These are phyloP conservation scores for Morpho achilles DNA, from an alignment of 2,888 invertebrate species.

Conservation along the genomic window DNA sequence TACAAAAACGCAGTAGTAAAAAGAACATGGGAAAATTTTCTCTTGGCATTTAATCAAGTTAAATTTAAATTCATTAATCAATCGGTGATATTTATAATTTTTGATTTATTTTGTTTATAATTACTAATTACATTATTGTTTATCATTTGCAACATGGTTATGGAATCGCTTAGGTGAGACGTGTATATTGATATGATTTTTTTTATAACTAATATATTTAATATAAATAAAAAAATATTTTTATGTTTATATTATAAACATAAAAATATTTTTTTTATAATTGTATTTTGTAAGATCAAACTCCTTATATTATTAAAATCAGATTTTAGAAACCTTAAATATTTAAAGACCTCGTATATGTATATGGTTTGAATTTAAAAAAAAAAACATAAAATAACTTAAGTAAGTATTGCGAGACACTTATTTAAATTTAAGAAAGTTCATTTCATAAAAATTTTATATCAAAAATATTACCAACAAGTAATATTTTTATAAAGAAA, in stretches of 20 bases:
- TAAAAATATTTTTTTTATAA: not conserved
- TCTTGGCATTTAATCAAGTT: conserved; percentile 13
- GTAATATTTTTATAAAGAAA: conserved; percentile 2
- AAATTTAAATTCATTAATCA: conserved; percentile 3
- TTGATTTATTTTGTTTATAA: not conserved
- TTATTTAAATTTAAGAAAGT: no score
- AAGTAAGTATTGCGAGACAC: no score
- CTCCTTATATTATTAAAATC: no score
- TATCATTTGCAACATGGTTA: conserved; percentile 39
- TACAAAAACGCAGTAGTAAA: not conserved
- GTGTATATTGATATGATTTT: no score
- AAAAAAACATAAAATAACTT: no score
- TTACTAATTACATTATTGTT: not conserved
- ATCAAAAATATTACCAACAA: not conserved
- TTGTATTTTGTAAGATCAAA: not conserved
- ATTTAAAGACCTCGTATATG: no score
- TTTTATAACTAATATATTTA: no score
- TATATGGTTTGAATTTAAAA: no score
- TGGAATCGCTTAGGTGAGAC: conserved; percentile 58
- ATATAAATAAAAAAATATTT: not conserved
- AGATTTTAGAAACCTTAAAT: no score
- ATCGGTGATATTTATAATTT: not conserved
- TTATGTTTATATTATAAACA: not conserved
- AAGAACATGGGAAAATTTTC: not conserved
- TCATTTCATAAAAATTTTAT: not conserved